These are phyloP conservation scores for Gastracanthus pulcherrimus DNA, from an alignment of 2,888 invertebrate genomes.

Conservation along the genomic window DNA sequence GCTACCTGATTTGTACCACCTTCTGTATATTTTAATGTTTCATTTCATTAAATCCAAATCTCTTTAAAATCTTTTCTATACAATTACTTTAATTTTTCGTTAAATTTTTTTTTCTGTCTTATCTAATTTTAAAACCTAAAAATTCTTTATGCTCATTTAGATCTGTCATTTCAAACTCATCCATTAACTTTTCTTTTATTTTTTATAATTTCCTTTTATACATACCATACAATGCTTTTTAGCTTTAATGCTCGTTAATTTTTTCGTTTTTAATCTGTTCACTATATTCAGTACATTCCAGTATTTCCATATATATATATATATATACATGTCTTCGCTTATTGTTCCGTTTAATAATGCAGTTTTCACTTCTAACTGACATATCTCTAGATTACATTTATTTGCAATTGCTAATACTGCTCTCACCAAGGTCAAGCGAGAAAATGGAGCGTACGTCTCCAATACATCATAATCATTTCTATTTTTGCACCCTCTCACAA, in stretches of 20 bases:
- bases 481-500: constrained; percentile 54
- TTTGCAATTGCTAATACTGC: constrained; percentile 45
- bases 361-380: constrained; percentile 56
- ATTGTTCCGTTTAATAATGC: constrained; percentile 61
- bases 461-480: constrained; percentile 35
- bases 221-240: constrained; percentile 51
- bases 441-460: constrained; percentile 56
- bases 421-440: constrained; percentile 48
- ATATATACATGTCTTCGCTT: constrained; percentile 34
- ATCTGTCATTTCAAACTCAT: constrained; percentile 52
- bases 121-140: constrained; percentile 41
- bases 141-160: constrained; percentile 53
- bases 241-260: constrained; percentile 55
- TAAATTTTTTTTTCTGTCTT: not conserved
- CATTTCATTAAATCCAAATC: not conserved
- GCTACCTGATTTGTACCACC: no score
- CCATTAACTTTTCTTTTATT: constrained; percentile 38
- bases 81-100: not conserved
- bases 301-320: constrained; percentile 57
- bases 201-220: not conserved
- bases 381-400: constrained; percentile 37
- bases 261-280: constrained; percentile 14
- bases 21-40: no score
- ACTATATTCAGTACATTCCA: constrained; percentile 30
- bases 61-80: not conserved